A percentile compares a stretch with the other conserved stretches of the same genome.
Evolutionary conservation across 2,888 invertebrate genomes (phyloP).

Genomic region (Caenorhabditis panamensis): DNA sequence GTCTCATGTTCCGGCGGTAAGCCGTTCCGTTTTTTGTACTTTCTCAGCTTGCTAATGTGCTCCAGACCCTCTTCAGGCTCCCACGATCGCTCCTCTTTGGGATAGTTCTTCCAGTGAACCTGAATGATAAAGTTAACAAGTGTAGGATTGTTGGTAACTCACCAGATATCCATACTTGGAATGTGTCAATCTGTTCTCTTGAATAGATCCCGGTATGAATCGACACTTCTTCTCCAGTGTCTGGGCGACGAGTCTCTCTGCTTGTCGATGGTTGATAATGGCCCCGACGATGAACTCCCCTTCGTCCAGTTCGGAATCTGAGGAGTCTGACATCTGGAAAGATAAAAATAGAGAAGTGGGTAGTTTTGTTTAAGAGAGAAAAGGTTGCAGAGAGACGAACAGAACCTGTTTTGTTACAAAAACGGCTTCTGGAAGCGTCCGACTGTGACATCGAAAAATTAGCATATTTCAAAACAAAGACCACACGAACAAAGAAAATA

Average conservation of each 20-base stretch:
- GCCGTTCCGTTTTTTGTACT: slow-evolving; percentile 23
- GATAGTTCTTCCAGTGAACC: slow-evolving; percentile 51
- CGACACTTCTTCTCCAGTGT: not conserved
- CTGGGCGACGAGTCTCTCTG: slow-evolving; percentile 3
- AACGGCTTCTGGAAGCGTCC: too few relatives aligned
- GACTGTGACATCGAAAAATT: too few relatives aligned
- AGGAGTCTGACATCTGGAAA: slow-evolving; percentile 25
- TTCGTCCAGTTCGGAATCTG: not conserved
- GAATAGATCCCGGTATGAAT: slow-evolving; percentile 23
- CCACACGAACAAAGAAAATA: too few relatives aligned
- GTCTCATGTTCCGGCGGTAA: slow-evolving; percentile 12
- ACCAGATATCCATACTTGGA: slow-evolving; percentile 48
- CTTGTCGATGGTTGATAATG: not conserved
- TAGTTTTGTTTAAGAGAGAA: too few relatives aligned
- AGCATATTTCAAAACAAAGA: too few relatives aligned
- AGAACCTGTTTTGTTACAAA: too few relatives aligned
- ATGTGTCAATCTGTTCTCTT: not conserved
- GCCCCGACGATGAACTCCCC: slow-evolving; percentile 16
- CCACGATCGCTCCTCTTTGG: slow-evolving; percentile 40
- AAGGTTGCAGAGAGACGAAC: too few relatives aligned
- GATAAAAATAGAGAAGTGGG: not conserved
- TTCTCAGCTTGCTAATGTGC: not conserved
- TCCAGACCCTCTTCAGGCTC: slow-evolving; percentile 48
- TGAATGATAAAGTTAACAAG: slow-evolving; percentile 6
- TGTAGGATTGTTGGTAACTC: not conserved